Evolutionary conservation across 1,140 invertebrate genomes (phyloP).

Genomic region (Drosophila funebris): DNA sequence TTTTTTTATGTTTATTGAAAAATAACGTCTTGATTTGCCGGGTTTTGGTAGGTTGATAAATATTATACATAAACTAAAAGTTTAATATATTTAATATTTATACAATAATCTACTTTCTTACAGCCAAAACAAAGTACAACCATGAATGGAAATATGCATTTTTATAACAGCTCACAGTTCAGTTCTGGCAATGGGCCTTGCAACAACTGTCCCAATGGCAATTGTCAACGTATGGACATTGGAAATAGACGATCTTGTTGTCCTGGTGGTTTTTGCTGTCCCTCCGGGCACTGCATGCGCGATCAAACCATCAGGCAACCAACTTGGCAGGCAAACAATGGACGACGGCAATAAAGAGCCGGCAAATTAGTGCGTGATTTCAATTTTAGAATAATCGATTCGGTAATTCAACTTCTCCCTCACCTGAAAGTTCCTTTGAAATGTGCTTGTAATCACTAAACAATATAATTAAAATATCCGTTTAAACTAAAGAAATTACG

Average conservation of each 20-base stretch:
- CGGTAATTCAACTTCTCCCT: background rate
- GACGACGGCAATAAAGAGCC: slow-evolving; percentile 42
- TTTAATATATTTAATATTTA: background rate
- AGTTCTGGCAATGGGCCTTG: background rate
- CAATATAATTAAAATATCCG: background rate
- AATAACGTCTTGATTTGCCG: slow-evolving; percentile 26
- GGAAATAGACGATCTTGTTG: background rate
- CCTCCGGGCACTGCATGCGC: slow-evolving; percentile 26
- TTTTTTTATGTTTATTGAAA: slow-evolving; percentile 11
- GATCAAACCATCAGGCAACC: background rate
- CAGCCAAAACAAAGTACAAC: no score
- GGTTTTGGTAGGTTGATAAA: background rate
- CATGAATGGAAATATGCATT: slow-evolving; percentile 43
- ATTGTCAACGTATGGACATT: slow-evolving; percentile 10
- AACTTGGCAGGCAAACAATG: slow-evolving; percentile 5
- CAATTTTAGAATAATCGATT: background rate
- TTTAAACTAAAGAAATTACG: no score
- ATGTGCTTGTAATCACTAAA: background rate
- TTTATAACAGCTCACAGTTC: background rate
- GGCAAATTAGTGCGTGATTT: slow-evolving; percentile 25
- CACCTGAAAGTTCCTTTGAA: background rate
- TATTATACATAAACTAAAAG: background rate
- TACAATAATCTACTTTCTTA: no score
- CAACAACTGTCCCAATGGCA: slow-evolving; percentile 40
- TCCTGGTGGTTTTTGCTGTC: slow-evolving; percentile 37